Evolutionary conservation across 2,888 invertebrate genomes (phyloP).

Genomic region (Leptothorax acervorum): DNA sequence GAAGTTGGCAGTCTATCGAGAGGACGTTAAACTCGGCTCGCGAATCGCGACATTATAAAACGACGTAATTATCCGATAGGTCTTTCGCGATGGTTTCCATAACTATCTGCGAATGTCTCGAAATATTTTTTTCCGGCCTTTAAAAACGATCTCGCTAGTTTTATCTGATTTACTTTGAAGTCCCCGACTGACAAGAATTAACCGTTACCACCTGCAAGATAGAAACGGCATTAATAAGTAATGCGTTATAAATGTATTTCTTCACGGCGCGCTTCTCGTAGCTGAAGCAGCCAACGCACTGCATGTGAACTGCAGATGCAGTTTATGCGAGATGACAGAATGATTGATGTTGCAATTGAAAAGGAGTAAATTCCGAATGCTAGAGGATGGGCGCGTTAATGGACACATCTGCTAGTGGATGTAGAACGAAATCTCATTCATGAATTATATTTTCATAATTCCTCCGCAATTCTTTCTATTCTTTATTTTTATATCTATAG

Average conservation of each 20-base stretch:
- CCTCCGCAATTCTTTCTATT: neutral
- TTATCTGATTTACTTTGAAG: neutral
- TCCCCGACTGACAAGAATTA: neutral
- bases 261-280: slow-evolving; percentile 6
- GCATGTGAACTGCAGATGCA: slow-evolving; percentile 18
- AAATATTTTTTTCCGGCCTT: neutral
- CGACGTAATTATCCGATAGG: slow-evolving; percentile 10
- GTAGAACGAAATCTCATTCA: slow-evolving; percentile 5
- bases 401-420: slow-evolving; percentile 26
- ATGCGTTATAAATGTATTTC: slow-evolving; percentile 36
- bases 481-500: neutral
- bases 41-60: neutral
- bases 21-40: neutral
- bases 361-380: slow-evolving; percentile 32
- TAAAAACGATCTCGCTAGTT: neutral
- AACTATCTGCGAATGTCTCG: neutral
- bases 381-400: slow-evolving; percentile 25
- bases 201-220: slow-evolving; percentile 5
- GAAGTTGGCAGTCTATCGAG: slow-evolving; percentile 10
- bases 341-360: slow-evolving; percentile 48
- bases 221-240: slow-evolving; percentile 38
- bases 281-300: neutral
- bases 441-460: slow-evolving; percentile 1
- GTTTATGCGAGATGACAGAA: slow-evolving; percentile 34
- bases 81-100: neutral